Conservation (phyloP, 2,888 invertebrate species). For the Stenodema calcarata region DNA sequence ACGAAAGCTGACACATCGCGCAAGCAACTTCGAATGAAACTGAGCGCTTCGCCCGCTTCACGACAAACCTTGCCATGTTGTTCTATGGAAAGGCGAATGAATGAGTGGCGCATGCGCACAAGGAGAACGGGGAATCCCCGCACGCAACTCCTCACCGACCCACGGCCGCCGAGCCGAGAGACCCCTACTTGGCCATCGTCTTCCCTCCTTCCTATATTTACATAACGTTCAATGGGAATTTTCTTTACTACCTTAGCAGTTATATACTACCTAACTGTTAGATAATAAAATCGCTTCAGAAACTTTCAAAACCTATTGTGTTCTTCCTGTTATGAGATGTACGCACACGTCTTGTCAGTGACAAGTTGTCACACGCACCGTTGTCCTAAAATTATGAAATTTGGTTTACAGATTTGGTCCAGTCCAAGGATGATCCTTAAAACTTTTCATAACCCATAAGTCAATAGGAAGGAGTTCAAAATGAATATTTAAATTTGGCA, state of each 20-base stretch:
- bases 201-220: background rate
- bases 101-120: slow-evolving; percentile 28
- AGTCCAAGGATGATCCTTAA: too few relatives aligned
- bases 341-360: too few relatives aligned
- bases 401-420: too few relatives aligned
- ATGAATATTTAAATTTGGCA: too few relatives aligned
- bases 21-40: background rate
- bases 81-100: slow-evolving; percentile 1
- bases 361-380: too few relatives aligned
- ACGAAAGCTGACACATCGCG: background rate
- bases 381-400: too few relatives aligned
- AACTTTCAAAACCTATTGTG: too few relatives aligned
- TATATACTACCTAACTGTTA: background rate
- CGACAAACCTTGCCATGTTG: background rate
- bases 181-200: background rate
- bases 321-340: too few relatives aligned
- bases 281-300: background rate
- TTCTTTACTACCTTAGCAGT: background rate
- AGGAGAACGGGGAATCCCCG: slow-evolving; percentile 13
- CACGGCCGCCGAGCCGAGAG: background rate
- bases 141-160: background rate
- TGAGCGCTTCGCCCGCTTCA: background rate
- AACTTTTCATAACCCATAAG: too few relatives aligned
- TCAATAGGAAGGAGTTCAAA: too few relatives aligned
- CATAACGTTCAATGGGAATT: slow-evolving; percentile 4